A percentile compares a stretch with the other conserved stretches of the same genome.
These are phyloP conservation scores for Bactericera cockerelli DNA, from an alignment of 1,140 invertebrate species.

Conservation along the genomic window DNA sequence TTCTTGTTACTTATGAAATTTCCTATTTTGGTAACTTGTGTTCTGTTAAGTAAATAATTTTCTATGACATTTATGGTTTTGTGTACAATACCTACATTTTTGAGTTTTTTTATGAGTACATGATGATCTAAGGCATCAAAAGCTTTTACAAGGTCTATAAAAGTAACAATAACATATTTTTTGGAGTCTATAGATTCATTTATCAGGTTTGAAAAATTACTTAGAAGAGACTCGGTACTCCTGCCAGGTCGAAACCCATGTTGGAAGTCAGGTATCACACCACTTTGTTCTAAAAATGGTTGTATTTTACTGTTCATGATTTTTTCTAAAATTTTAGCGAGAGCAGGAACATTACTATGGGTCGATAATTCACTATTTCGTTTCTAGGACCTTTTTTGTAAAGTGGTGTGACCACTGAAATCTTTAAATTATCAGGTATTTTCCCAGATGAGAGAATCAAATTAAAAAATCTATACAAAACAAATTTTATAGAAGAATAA, in stretches of 20 bases:
- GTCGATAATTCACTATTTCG: neutral
- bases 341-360: neutral
- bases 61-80: neutral
- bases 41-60: neutral
- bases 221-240: neutral
- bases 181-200: neutral
- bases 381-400: neutral
- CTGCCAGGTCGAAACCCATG: neutral
- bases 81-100: neutral
- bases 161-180: neutral
- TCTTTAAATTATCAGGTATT: neutral
- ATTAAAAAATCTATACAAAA: neutral
- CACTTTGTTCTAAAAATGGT: neutral
- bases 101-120: neutral
- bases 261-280: neutral
- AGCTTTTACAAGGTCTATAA: neutral
- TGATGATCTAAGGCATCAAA: neutral
- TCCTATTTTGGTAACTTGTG: neutral
- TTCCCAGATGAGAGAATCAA: neutral
- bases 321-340: constrained; percentile 4
- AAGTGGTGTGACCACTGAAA: neutral
- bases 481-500: neutral
- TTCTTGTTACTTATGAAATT: neutral
- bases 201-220: neutral
- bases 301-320: neutral